phyloP scores from a whole-genome alignment of 1,140 invertebrate genomes.

The Drosophila sproati region DNA sequence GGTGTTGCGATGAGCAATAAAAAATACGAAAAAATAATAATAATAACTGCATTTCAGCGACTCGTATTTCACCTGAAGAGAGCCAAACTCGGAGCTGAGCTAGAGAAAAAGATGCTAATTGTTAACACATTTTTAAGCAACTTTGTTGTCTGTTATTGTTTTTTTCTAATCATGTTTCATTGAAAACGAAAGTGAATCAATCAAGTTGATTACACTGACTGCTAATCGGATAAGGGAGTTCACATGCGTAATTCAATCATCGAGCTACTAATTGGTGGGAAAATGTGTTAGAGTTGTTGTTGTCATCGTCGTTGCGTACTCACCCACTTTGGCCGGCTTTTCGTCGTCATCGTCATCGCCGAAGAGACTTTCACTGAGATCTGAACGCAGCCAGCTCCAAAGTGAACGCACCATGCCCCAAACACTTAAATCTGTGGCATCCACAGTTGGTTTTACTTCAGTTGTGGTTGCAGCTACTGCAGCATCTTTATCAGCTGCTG shows the following conservation, averaged over 20 bases:
- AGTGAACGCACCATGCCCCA: conserved; percentile 78
- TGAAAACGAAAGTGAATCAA: conserved; percentile 76
- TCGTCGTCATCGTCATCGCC: conserved; percentile 63
- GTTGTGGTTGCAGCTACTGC: conserved; percentile 17
- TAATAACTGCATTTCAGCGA: not conserved
- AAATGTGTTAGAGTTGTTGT: conserved; percentile 29
- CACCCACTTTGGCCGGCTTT: conserved; percentile 66
- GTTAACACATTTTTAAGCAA: conserved; percentile 67
- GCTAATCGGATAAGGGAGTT: conserved; percentile 22
- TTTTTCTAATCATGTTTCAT: conserved; percentile 58
- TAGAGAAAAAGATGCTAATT: not conserved
- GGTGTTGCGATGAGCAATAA: conserved; percentile 35
- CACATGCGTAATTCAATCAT: conserved; percentile 51
- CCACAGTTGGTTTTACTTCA: conserved; percentile 54
- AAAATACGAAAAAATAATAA: not conserved
- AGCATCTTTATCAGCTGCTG: conserved; percentile 46
- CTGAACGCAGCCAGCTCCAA: conserved; percentile 75
- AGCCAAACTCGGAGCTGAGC: conserved; percentile 13
- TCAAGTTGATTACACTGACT: conserved; percentile 3
- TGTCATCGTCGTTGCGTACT: conserved; percentile 41
- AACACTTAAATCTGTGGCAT: conserved; percentile 73
- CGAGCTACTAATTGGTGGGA: conserved; percentile 53
- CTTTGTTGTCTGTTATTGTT: conserved; percentile 35
- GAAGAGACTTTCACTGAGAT: conserved; percentile 80
- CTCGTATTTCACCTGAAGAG: conserved; percentile 28